Base-by-base conservation (phyloP, 1,140 invertebrate species). In the Diploscapter pachys region DNA sequence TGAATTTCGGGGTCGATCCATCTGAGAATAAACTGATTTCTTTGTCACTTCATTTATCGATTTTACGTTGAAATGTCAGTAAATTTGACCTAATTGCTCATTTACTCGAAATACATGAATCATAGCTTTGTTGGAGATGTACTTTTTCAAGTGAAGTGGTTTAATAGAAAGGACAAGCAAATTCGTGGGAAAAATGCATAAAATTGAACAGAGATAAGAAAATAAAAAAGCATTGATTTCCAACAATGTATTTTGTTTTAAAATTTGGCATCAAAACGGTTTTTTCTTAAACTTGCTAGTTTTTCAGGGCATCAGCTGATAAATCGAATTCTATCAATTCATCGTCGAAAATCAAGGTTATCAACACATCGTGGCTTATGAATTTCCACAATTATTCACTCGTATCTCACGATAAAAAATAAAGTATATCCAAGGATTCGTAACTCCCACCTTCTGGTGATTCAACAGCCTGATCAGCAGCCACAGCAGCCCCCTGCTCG, bases 281-380 rank as follows among this genome's bases (percentile, higher is more conserved):
- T 31, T 1, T 1, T 31, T 31, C 31, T 31, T 31, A 31, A 31
- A 31, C 31, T 31, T 31, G 31, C 31, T 31, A 31, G 31, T 31
- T 31, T 31, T 31, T 31, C 31, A 31, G 31, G 31, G 31, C 31
- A 31, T 31, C 31, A 31, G 31, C 1, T 31, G 31, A 31, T 31
- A 31, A 31, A 31, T 31, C 1, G 31, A 31, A 31, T 31, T 31
- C 31, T 31, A 31, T 31, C 31, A 31, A 31, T 31, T 31, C 31
- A 31, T 31, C 31, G 31, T 31, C 31, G 1, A 31, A 0, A 31
- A 31, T 31, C 31, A 1, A 5, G 13, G 67, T 2, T 52, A 13
- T 72, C 54, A 59, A 53, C 61, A 51, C 52, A 49, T 53, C 65
- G 59, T 68, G 59, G 71, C 71, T 67, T 53, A 68, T 49, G 6